Evolutionary conservation across 2,888 invertebrate species (phyloP).

Genomic region (Branchipolynoe longqiensis): DNA sequence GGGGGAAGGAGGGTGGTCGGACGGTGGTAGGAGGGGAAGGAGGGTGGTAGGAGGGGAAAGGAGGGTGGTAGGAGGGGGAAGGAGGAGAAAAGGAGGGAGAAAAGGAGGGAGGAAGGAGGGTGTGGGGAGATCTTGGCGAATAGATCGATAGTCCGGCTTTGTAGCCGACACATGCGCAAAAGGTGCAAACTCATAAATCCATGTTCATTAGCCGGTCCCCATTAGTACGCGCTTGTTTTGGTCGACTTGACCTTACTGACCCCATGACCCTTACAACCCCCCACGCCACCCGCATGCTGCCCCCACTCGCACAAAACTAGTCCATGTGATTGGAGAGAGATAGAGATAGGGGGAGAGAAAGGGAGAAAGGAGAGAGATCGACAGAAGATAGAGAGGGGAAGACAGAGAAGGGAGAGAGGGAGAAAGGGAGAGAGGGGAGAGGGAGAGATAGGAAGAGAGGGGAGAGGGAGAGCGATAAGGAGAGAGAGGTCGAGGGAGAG

Average conservation of each 20-base stretch:
- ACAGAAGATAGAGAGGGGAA: too few relatives aligned
- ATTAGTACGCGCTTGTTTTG: background rate
- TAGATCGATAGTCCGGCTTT: background rate
- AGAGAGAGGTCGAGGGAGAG: too few relatives aligned
- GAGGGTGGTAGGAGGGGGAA: background rate
- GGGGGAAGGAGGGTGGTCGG: too few relatives aligned
- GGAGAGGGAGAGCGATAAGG: too few relatives aligned
- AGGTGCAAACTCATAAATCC: conserved; percentile 29
- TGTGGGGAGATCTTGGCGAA: background rate
- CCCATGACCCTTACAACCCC: background rate
- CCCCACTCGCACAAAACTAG: background rate
- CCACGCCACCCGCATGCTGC: background rate
- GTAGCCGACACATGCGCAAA: background rate
- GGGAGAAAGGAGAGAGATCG: too few relatives aligned
- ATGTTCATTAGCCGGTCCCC: conserved; percentile 20
- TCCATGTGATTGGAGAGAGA: background rate
- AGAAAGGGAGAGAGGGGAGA: too few relatives aligned
- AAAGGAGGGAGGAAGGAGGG: background rate
- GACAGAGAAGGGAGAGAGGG: too few relatives aligned
- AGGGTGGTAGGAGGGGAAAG: too few relatives aligned
- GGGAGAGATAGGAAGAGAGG: too few relatives aligned
- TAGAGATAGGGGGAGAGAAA: too few relatives aligned
- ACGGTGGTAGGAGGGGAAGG: background rate
- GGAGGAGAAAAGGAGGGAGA: background rate
- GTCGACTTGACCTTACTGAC: too few relatives aligned